Percentiles rank a stretch among this genome's conserved stretches.
Evolutionary conservation across 2,113 vertebrate genomes (phyloP).

Genomic region (Serranochromis macrocephalus): DNA sequence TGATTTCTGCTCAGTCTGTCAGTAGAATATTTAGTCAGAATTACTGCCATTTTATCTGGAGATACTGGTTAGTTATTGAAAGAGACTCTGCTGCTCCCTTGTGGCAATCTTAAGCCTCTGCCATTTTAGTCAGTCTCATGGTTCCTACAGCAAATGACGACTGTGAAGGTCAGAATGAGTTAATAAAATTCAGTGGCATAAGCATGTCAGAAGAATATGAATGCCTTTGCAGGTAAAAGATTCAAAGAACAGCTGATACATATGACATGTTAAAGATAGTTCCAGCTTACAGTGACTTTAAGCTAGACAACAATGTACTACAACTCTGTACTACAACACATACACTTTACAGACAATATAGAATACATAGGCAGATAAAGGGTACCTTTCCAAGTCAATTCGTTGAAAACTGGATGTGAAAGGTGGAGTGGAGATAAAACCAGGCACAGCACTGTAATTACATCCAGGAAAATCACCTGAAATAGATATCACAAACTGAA

Average conservation of each 20-base stretch:
- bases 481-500: neutral
- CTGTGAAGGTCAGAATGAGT: neutral
- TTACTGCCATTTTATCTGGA: neutral
- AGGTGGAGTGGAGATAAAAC: constrained; percentile 68
- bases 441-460: neutral
- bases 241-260: neutral
- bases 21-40: neutral
- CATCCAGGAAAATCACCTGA: constrained; percentile 14
- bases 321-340: neutral
- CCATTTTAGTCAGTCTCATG: neutral
- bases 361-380: neutral
- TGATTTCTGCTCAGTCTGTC: neutral
- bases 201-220: neutral
- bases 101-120: constrained; percentile 27
- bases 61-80: neutral
- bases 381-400: constrained; percentile 84
- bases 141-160: neutral
- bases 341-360: neutral
- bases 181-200: neutral
- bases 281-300: neutral
- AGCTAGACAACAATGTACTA: neutral
- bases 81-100: constrained; percentile 61
- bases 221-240: neutral
- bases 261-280: neutral
- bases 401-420: constrained; percentile 74